phyloP scores from a whole-genome alignment of 1,140 invertebrate genomes.

The Calosoma granatense region DNA sequence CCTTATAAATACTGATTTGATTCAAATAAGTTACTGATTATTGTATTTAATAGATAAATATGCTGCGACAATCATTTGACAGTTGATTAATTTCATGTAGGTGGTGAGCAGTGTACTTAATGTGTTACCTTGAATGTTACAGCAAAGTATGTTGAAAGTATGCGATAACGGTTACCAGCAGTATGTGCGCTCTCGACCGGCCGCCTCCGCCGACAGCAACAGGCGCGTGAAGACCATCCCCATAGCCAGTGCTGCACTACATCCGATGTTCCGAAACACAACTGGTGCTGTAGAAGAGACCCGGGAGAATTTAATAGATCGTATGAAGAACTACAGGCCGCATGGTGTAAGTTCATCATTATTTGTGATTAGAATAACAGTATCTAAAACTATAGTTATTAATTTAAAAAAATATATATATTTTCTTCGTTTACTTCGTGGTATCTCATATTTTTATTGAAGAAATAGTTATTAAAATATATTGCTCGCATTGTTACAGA shows the following conservation, averaged over 20 bases:
- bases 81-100: no score
- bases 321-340: constrained; percentile 76
- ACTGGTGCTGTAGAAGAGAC: constrained; percentile 23
- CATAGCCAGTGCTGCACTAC: constrained; percentile 41
- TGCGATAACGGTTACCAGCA: constrained; percentile 84
- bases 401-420: constrained; percentile 4
- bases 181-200: constrained; percentile 76
- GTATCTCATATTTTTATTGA: background rate
- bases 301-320: constrained; percentile 49
- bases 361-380: no score
- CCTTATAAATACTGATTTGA: no score
- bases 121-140: no score
- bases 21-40: no score
- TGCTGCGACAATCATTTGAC: no score
- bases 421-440: no score
- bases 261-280: constrained; percentile 43
- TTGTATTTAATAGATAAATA: constrained; percentile 10
- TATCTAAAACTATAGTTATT: constrained; percentile 1
- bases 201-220: constrained; percentile 81
- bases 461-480: background rate
- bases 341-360: constrained; percentile 59
- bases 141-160: constrained; percentile 66
- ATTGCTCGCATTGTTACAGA: constrained; percentile 62
- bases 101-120: no score
- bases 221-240: constrained; percentile 64